Conservation (phyloP, 2,113 vertebrate genomes). For the Anoplopoma fimbria region DNA sequence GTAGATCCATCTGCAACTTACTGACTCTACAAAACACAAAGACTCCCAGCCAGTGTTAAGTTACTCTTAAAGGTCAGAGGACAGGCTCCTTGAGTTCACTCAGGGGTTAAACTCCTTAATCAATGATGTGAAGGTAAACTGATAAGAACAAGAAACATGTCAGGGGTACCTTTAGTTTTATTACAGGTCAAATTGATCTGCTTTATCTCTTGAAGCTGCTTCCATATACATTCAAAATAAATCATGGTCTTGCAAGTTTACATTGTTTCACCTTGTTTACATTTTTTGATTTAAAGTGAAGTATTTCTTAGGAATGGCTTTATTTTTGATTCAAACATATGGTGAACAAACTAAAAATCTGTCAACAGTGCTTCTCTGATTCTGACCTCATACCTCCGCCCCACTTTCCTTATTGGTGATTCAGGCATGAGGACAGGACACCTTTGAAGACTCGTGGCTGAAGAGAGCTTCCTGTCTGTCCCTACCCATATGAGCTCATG, state of each 20-base stretch:
- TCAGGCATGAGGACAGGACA: constrained; percentile 41
- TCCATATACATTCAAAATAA: neutral
- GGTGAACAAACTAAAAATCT: neutral
- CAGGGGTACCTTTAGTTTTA: neutral
- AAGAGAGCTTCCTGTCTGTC: constrained; percentile 23
- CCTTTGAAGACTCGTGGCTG: neutral
- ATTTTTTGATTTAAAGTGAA: neutral
- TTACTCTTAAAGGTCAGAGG: constrained; percentile 15
- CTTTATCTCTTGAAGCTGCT: neutral
- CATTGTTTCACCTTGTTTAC: neutral
- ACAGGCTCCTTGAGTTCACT: neutral
- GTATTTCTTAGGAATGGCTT: neutral
- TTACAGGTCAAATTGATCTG: neutral
- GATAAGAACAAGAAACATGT: neutral
- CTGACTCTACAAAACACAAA: neutral
- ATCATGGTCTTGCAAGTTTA: neutral
- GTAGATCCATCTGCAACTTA: neutral
- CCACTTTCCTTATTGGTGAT: constrained; percentile 5
- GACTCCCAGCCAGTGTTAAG: neutral
- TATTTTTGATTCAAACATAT: neutral
- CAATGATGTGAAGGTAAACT: neutral
- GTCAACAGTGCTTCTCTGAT: neutral
- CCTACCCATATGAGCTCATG: constrained; percentile 50
- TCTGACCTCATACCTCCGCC: constrained; percentile 8
- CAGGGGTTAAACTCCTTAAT: constrained; percentile 1